A percentile compares a stretch with the other conserved stretches of the same genome.
Evolutionary conservation across 92 coral and sea anemone genomes (phyloP).

Genomic region (Porites lobata): DNA sequence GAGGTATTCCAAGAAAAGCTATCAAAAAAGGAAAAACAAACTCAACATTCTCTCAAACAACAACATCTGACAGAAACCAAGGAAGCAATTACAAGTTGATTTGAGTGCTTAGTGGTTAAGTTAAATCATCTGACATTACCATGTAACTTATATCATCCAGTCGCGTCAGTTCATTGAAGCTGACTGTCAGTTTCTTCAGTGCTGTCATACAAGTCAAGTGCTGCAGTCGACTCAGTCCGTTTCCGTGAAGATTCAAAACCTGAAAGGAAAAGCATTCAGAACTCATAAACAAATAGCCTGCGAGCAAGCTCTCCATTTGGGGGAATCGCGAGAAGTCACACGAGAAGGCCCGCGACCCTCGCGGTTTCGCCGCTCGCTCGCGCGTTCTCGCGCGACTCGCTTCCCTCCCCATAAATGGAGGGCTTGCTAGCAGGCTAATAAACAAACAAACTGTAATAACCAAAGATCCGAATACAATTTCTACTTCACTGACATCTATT

Average conservation of each 20-base stretch:
- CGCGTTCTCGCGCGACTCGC: no score
- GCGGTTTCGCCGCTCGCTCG: no score
- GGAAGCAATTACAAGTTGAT: neutral
- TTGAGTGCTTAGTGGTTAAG: neutral
- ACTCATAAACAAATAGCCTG: no score
- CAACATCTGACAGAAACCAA: neutral
- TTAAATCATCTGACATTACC: slow-evolving; percentile 67
- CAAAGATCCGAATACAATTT: no score
- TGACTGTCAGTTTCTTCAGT: slow-evolving; percentile 85
- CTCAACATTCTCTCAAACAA: neutral
- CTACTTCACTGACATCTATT: no score
- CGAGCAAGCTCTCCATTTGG: no score
- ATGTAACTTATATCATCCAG: slow-evolving; percentile 91
- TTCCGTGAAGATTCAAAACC: slow-evolving; percentile 89
- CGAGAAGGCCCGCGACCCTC: no score
- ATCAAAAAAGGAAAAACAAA: neutral
- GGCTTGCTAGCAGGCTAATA: no score
- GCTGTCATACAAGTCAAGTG: slow-evolving; percentile 75
- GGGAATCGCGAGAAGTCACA: no score
- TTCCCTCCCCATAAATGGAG: no score
- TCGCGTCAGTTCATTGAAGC: slow-evolving; percentile 89
- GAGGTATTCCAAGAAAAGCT: slow-evolving; percentile 80
- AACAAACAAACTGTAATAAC: no score
- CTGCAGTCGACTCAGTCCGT: slow-evolving; percentile 90
- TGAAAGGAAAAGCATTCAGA: neutral